Evolutionary conservation across 2,113 vertebrate genomes (phyloP).

Genomic region (Channa maculata): DNA sequence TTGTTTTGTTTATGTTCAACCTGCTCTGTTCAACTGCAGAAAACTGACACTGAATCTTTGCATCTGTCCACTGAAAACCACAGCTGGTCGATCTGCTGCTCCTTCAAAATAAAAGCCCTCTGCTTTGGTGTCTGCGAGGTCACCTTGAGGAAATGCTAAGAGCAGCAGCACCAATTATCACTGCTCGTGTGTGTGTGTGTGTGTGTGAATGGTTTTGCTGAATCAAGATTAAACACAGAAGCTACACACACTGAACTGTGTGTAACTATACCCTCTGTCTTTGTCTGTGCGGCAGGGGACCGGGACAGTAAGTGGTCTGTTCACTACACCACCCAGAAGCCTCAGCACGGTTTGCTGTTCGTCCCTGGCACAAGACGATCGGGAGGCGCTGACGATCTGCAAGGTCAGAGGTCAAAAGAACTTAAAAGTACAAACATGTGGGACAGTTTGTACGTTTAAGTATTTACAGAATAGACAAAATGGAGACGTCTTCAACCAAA

Average conservation of each 20-base stretch:
- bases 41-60: neutral
- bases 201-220: conserved; percentile 31
- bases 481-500: too few species aligned
- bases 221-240: conserved; percentile 35
- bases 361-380: conserved; percentile 45
- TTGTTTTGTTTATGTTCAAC: neutral
- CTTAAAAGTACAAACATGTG: too few species aligned
- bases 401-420: conserved; percentile 59
- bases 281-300: conserved; percentile 50
- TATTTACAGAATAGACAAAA: too few species aligned
- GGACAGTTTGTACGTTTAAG: too few species aligned
- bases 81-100: neutral
- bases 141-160: conserved; percentile 61
- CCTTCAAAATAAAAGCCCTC: conserved; percentile 46
- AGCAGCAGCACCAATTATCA: conserved; percentile 28
- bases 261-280: neutral
- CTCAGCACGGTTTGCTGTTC: conserved; percentile 65
- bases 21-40: neutral
- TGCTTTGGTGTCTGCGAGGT: conserved; percentile 7
- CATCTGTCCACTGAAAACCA: conserved; percentile 13
- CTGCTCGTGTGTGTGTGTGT: neutral
- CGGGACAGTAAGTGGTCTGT: conserved; percentile 71
- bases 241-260: neutral
- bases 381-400: conserved; percentile 51
- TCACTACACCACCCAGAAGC: conserved; percentile 75